Percentiles rank a stretch among this genome's conserved stretches.
phyloP scores from a whole-genome alignment of 1,140 invertebrate species.

The Micrasema longulum region DNA sequence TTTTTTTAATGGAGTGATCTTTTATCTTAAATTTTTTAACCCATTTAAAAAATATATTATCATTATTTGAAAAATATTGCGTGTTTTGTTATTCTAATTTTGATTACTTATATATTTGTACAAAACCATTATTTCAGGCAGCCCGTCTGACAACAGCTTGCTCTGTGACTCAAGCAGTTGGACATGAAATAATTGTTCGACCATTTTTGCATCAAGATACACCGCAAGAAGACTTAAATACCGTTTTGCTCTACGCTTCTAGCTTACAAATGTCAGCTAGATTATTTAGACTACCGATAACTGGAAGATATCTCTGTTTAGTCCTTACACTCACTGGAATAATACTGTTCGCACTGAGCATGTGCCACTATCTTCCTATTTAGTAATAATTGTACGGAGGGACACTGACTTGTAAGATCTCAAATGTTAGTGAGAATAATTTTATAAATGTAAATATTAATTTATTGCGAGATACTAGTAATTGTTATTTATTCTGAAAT shows the following conservation, averaged over 20 bases:
- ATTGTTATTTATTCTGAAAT: background rate
- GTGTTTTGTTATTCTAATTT: too few relatives aligned
- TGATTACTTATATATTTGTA: too few relatives aligned
- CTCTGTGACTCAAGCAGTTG: constrained; percentile 75
- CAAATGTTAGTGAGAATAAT: background rate
- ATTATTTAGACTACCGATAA: constrained; percentile 78
- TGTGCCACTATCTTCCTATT: constrained; percentile 70
- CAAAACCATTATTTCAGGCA: constrained; percentile 71
- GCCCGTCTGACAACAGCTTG: constrained; percentile 82
- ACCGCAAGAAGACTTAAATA: constrained; percentile 78
- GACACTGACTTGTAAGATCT: constrained; percentile 6
- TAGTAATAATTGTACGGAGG: constrained; percentile 4
- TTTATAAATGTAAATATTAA: too few relatives aligned
- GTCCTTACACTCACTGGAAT: constrained; percentile 71
- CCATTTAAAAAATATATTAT: too few relatives aligned
- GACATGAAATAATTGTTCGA: constrained; percentile 80
- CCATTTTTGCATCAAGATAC: constrained; percentile 84
- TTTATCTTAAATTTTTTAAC: too few relatives aligned
- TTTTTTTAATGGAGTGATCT: too few relatives aligned
- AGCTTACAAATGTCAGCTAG: constrained; percentile 79
- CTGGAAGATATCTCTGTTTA: constrained; percentile 75
- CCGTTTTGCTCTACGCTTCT: constrained; percentile 81
- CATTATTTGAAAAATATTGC: too few relatives aligned
- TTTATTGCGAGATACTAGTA: too few relatives aligned
- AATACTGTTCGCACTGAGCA: constrained; percentile 74